Conservation (phyloP, 1,140 invertebrate species). For the Zaprionus capensis region DNA sequence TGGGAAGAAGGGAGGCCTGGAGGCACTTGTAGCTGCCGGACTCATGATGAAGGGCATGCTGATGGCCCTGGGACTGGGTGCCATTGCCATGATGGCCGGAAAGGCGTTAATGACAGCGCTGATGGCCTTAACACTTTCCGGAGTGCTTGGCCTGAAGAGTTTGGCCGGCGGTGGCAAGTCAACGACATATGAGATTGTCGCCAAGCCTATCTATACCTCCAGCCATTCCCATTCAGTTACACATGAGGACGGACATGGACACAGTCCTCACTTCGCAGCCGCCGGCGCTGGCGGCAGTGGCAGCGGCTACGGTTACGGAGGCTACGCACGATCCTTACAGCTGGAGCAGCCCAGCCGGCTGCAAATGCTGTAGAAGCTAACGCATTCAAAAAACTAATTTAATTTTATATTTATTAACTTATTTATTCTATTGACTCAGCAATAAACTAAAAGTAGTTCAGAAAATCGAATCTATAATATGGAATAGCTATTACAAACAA, state of each 20-base stretch:
- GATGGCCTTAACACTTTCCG: slow-evolving; percentile 91
- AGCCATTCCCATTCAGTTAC: slow-evolving; percentile 89
- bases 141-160: slow-evolving; percentile 90
- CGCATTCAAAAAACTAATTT: neutral
- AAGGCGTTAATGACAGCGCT: slow-evolving; percentile 93
- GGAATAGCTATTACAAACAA: neutral
- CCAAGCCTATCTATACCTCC: slow-evolving; percentile 90
- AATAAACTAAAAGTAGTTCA: neutral
- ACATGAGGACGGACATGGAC: slow-evolving; percentile 86
- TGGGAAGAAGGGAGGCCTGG: slow-evolving; percentile 86
- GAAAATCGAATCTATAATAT: neutral
- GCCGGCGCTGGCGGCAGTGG: slow-evolving; percentile 86
- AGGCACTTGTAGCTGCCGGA: slow-evolving; percentile 86
- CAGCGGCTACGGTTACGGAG: slow-evolving; percentile 86
- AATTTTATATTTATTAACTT: slow-evolving; percentile 45
- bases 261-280: slow-evolving; percentile 85
- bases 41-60: slow-evolving; percentile 90
- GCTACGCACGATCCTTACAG: slow-evolving; percentile 84
- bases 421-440: slow-evolving; percentile 42
- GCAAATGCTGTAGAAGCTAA: slow-evolving; percentile 35
- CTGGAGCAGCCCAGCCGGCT: slow-evolving; percentile 65
- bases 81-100: slow-evolving; percentile 90
- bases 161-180: slow-evolving; percentile 88
- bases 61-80: slow-evolving; percentile 90
- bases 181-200: slow-evolving; percentile 93